Base-by-base conservation (phyloP, 2,113 vertebrate species). In the Callaeas wilsoni region DNA sequence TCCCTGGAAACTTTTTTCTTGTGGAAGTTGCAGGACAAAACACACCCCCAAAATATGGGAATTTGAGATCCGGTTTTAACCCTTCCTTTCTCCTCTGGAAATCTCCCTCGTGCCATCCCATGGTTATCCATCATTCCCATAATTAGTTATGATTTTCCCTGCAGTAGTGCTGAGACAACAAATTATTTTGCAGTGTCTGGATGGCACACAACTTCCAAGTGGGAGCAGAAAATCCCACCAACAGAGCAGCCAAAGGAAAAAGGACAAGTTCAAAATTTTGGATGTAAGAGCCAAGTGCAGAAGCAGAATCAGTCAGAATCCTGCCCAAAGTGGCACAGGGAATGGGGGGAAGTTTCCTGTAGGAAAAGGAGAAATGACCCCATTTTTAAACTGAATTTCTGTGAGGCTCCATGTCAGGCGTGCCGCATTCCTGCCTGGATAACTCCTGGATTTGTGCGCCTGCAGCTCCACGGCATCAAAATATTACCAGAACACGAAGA, bases 321-420 rank as follows among this genome's bases (percentile, higher is more conserved):
- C 76, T 42, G 19, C 50, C 26, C 37, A 7, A 12, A 63, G 71
- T 29, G 46, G 41, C 16, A 16, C 1, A 41, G 39, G 69, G 47
- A 81, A 42, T 3, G 7, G 35, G 60, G 35, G 42, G 74, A 33
- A 50, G 35, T 13, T 71, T 46, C 22, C 65, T 42, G 0, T 0
- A 23, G 39, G 62, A 75, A 74, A 70, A 79, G n/a, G 30, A 68
- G 53, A 47, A 71, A 26, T 25, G 0, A 2, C 2, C 4, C 9
- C 15, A 13, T 42, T 67, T 75, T 64, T 33, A 0, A 20, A 86
- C 10, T 33, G 20, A 14, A 23, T 52, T 64, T 68, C 65, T 67
- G 22, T 62, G 21, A 23, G 25, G 30, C 20, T 77, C 42, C 2
- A 0, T 9, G 7, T 55, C 57, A 57, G 64, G 21, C 0, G 1